A percentile compares a stretch with the other conserved stretches of the same genome.
phyloP scores from a whole-genome alignment of 2,888 invertebrate genomes.

The Conops quadrifasciatus region DNA sequence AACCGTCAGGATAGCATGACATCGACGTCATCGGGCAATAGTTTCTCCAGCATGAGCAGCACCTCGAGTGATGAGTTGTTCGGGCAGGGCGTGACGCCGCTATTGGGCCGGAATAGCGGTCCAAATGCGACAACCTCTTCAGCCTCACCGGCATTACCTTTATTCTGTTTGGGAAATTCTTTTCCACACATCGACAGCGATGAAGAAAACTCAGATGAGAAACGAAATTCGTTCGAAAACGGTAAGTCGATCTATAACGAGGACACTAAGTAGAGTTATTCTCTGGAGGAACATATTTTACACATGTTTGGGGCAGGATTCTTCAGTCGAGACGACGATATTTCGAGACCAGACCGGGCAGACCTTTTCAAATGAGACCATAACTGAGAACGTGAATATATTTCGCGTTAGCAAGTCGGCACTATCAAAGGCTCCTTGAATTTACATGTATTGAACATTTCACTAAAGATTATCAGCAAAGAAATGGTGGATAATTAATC shows the following conservation, averaged over 20 bases:
- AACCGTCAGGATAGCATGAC: constrained; percentile 64
- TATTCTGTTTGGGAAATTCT: constrained; percentile 73
- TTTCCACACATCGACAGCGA: constrained; percentile 80
- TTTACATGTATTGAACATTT: too few species aligned
- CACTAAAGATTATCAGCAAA: too few species aligned
- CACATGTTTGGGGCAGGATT: too few species aligned
- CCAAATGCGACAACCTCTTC: constrained; percentile 23
- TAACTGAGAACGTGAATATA: too few species aligned
- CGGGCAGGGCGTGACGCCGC: constrained; percentile 15
- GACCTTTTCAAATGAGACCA: too few species aligned
- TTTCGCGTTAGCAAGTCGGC: too few species aligned
- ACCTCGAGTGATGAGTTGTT: constrained; percentile 55
- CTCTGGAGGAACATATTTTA: too few species aligned
- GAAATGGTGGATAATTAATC: too few species aligned
- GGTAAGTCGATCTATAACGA: constrained; percentile 38
- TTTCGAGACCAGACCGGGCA: too few species aligned
- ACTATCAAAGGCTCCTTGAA: too few species aligned
- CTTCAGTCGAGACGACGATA: too few species aligned
- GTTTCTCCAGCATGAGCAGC: constrained; percentile 60
- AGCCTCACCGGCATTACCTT: constrained; percentile 63
- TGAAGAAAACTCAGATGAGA: constrained; percentile 69
- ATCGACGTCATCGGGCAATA: constrained; percentile 60
- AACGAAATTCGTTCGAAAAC: constrained; percentile 52
- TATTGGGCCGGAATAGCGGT: constrained; percentile 1
- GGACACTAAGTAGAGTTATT: too few species aligned